Conservation (phyloP, 2,113 vertebrate species). For the Grantiella picta region DNA sequence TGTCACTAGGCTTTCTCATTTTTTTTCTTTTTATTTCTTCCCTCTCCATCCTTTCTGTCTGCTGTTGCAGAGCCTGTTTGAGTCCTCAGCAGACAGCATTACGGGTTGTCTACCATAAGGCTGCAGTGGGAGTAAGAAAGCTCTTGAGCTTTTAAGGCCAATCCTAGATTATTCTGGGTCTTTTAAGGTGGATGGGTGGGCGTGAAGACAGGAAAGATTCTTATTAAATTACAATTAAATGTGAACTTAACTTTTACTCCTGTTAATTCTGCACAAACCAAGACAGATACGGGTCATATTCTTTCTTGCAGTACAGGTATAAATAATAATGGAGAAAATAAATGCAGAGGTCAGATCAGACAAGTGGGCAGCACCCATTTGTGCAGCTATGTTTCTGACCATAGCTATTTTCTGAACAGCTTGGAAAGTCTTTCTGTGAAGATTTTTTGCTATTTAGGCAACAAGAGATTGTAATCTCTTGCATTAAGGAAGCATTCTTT, state of each 20-base stretch:
- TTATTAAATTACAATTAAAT: conserved; percentile 1
- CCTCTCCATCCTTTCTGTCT: background rate
- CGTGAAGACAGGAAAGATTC: background rate
- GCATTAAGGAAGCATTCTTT: background rate
- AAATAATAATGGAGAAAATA: background rate
- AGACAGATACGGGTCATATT: background rate
- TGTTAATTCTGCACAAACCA: background rate
- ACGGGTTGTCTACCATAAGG: background rate
- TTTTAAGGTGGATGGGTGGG: background rate
- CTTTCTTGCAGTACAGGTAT: background rate
- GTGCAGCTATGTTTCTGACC: background rate
- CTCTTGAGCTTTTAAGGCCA: conserved; percentile 41
- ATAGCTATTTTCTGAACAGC: background rate
- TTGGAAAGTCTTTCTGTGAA: background rate
- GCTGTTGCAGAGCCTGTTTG: background rate
- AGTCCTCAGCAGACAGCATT: background rate
- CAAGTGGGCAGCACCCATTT: background rate
- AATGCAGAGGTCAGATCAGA: background rate
- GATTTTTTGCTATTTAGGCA: background rate
- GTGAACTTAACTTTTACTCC: background rate
- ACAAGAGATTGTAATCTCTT: background rate
- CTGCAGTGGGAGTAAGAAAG: conserved; percentile 27
- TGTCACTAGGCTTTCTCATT: background rate
- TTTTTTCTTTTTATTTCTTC: background rate
- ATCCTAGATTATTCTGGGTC: conserved; percentile 40